Evolutionary conservation across 2,113 vertebrate genomes (phyloP), one percentile per base, ranked within the genome.

Genomic region (Antennarius striatus): DNA sequence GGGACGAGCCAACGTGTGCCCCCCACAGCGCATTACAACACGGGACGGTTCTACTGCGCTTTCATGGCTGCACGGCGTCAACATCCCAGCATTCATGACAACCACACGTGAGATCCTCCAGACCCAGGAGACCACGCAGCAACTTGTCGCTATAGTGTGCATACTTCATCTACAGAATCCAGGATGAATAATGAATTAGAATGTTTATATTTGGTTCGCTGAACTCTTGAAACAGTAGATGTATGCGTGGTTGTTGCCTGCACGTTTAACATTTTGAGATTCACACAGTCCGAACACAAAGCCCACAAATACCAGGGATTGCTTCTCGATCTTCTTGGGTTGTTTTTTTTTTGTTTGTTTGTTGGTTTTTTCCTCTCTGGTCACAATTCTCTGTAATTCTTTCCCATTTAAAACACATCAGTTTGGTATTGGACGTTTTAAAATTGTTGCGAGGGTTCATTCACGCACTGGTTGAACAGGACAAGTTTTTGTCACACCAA

Each of bases 41-140:
- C 39, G 5, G 55, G 62, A 22, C 57, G 15, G 56, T 43, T 29
- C 65, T 56, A 36, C 67, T 36, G 30, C 45, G 68, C 51, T 1
- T 1, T 60, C 60, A 72, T 59, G 53, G 49, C n/a, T 51, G 15
- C 57, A 62, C 48, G 29, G 54, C 52, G 53, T 51, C 51, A 67
- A n/a, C 65, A 12, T 61, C 22, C 22, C 16, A 59, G 62, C 63
- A 30, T 68, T 60, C 53, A 72, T 58, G 48, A 51, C 67, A 56
- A 73, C 53, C n/a, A 53, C 78, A 85, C n/a, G 73, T 79, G 75
- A 72, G 62, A 54, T 45, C 48, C 58, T 68, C 65, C 72, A 68
- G 72, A 30, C 28, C 5, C n/a, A n/a, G 60, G 17, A 59, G 43
- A 73, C 47, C 43, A 16, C 1, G 14, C 28, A 51, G 16, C 29